A percentile compares a stretch with the other conserved stretches of the same genome.
Evolutionary conservation across 2,113 vertebrate genomes (phyloP).

Genomic region (Propithecus coquereli): DNA sequence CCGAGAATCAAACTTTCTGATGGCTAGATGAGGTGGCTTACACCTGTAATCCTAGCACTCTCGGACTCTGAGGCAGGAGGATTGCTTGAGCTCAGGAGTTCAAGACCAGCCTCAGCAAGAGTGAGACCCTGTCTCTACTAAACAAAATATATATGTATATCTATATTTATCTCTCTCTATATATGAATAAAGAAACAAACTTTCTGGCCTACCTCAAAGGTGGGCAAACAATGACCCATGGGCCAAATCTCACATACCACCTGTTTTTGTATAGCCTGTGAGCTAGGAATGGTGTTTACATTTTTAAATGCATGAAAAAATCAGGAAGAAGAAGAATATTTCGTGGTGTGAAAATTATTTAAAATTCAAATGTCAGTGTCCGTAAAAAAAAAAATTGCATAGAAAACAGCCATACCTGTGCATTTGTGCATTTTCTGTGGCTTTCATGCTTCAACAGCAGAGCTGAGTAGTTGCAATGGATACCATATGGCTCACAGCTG

Average conservation of each 20-base stretch:
- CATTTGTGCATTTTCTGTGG: neutral
- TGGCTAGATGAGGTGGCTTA: neutral
- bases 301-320: neutral
- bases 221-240: neutral
- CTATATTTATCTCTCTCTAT: too few species aligned
- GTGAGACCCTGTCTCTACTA: too few species aligned
- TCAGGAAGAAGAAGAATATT: neutral
- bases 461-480: neutral
- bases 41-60: too few species aligned
- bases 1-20: neutral
- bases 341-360: neutral
- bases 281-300: neutral
- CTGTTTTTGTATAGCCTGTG: neutral
- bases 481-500: neutral
- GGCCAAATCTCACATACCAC: neutral
- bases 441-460: neutral
- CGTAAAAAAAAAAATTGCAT: neutral
- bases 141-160: too few species aligned
- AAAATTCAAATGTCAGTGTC: neutral
- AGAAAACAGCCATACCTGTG: neutral
- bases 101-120: too few species aligned
- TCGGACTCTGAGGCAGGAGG: too few species aligned
- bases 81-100: too few species aligned
- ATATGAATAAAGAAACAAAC: neutral
- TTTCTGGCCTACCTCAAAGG: neutral